These are phyloP conservation scores for Euwallacea fornicatus DNA, from an alignment of 1,140 invertebrate species.

Conservation along the genomic window DNA sequence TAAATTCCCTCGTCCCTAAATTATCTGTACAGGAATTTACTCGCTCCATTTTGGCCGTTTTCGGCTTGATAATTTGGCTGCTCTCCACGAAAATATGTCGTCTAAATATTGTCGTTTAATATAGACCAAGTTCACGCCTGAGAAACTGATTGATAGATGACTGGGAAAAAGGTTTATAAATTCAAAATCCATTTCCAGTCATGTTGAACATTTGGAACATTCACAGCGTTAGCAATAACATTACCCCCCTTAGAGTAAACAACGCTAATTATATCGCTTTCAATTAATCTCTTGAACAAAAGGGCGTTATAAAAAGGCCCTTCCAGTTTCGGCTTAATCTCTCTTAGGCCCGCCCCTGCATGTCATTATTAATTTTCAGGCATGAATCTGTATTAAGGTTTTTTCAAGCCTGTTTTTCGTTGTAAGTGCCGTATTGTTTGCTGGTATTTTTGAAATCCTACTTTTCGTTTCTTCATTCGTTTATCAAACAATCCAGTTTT, in stretches of 20 bases:
- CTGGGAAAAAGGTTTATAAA: too few species aligned
- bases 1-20: slow-evolving; percentile 9
- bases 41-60: slow-evolving; percentile 9
- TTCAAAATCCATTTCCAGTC: too few species aligned
- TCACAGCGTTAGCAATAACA: neutral
- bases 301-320: slow-evolving; percentile 5
- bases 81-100: neutral
- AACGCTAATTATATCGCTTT: slow-evolving; percentile 10
- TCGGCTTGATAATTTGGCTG: slow-evolving; percentile 6
- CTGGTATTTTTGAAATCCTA: too few species aligned
- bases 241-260: neutral
- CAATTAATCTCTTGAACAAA: slow-evolving; percentile 8
- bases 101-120: slow-evolving; percentile 4
- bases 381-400: neutral
- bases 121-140: neutral
- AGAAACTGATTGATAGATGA: neutral
- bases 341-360: slow-evolving; percentile 1
- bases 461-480: too few species aligned
- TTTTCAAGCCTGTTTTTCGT: too few species aligned
- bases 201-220: too few species aligned
- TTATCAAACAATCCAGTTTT: too few species aligned
- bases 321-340: neutral
- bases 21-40: slow-evolving; percentile 18
- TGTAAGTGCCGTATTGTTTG: too few species aligned
- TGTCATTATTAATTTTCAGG: slow-evolving; percentile 5